Conservation (phyloP, 2,888 invertebrate species). For the Apocheima hispidaria region DNA sequence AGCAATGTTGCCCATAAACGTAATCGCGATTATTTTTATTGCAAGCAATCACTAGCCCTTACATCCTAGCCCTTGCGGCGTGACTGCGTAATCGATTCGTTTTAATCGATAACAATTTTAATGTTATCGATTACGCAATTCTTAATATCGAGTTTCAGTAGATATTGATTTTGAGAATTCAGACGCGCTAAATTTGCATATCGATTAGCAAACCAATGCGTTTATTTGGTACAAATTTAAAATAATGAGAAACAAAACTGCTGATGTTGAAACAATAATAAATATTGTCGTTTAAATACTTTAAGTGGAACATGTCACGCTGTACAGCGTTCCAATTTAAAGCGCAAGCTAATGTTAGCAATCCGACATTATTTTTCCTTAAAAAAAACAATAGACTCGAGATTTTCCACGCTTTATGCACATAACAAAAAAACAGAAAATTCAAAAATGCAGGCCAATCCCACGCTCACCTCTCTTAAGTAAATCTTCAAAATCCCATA, state of each 20-base stretch:
- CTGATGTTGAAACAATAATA: background rate
- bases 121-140: slow-evolving; percentile 37
- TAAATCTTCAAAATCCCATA: slow-evolving; percentile 19
- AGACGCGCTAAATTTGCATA: slow-evolving; percentile 18
- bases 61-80: slow-evolving; percentile 48
- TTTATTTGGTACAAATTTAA: background rate
- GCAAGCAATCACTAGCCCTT: slow-evolving; percentile 52
- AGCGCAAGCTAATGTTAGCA: no score
- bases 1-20: slow-evolving; percentile 46
- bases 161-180: slow-evolving; percentile 20
- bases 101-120: slow-evolving; percentile 44
- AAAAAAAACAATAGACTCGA: background rate
- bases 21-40: slow-evolving; percentile 50
- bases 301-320: background rate
- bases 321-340: no score
- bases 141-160: slow-evolving; percentile 7
- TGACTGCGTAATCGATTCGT: slow-evolving; percentile 48
- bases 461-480: slow-evolving; percentile 34
- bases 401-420: background rate
- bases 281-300: background rate
- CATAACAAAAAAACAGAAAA: background rate
- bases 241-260: slow-evolving; percentile 3
- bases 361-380: no score
- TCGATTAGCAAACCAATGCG: slow-evolving; percentile 16
- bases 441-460: slow-evolving; percentile 1